A percentile compares a stretch with the other conserved stretches of the same genome.
These are phyloP conservation scores for Percopsis transmontana DNA, from an alignment of 2,113 vertebrate genomes.

Conservation along the genomic window DNA sequence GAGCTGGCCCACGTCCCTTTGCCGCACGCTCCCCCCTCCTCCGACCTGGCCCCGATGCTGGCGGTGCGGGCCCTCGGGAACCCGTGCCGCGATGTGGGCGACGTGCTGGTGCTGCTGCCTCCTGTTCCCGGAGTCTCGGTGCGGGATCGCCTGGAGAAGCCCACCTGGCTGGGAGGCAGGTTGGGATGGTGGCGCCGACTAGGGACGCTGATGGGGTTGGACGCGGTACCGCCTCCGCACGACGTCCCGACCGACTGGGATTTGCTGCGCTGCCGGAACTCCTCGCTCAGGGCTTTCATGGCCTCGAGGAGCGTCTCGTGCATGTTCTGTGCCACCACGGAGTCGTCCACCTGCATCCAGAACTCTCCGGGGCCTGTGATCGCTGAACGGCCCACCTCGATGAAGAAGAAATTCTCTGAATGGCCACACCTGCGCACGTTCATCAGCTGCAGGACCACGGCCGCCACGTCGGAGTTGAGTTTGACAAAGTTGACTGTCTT, in stretches of 20 bases:
- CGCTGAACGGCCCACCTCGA: slow-evolving; percentile 83
- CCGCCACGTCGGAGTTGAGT: slow-evolving; percentile 79
- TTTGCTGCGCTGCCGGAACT: slow-evolving; percentile 82
- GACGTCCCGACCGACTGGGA: slow-evolving; percentile 79
- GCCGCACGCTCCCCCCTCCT: slow-evolving; percentile 66
- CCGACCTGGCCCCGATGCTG: slow-evolving; percentile 77
- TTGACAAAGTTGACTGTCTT: slow-evolving; percentile 82
- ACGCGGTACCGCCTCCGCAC: slow-evolving; percentile 78
- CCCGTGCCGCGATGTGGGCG: slow-evolving; percentile 71
- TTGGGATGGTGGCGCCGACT: slow-evolving; percentile 72
- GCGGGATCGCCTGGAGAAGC: slow-evolving; percentile 79
- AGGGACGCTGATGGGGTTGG: slow-evolving; percentile 81
- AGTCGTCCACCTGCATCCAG: slow-evolving; percentile 87
- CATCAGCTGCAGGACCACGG: slow-evolving; percentile 84
- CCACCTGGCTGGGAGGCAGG: slow-evolving; percentile 71
- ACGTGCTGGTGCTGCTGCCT: slow-evolving; percentile 78
- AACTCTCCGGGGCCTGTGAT: slow-evolving; percentile 83
- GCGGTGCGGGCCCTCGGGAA: slow-evolving; percentile 78
- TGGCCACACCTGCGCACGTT: slow-evolving; percentile 84
- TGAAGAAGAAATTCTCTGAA: slow-evolving; percentile 86
- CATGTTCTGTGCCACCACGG: slow-evolving; percentile 84
- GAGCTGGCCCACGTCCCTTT: slow-evolving; percentile 76
- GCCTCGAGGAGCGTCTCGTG: slow-evolving; percentile 85
- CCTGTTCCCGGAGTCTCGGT: slow-evolving; percentile 75
- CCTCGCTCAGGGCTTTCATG: slow-evolving; percentile 85